A percentile compares a stretch with the other conserved stretches of the same genome.
phyloP scores from a whole-genome alignment of 2,113 vertebrate genomes.

The Sitta europaea region DNA sequence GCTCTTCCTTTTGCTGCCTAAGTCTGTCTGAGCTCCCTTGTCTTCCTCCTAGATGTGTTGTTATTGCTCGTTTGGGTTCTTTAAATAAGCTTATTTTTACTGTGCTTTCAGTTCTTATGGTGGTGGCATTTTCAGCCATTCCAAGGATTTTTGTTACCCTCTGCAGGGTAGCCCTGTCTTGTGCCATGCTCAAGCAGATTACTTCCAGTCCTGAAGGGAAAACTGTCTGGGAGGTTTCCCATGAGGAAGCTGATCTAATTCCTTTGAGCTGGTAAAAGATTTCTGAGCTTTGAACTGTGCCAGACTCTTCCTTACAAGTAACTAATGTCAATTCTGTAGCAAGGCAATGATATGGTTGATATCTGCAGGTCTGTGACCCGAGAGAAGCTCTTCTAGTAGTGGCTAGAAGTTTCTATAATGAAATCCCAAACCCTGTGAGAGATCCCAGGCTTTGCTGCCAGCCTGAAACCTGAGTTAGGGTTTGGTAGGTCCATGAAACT shows the following conservation, averaged over 20 bases:
- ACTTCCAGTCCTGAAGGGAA: neutral
- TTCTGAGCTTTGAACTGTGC: neutral
- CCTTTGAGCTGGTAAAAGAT: neutral
- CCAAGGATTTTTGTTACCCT: neutral
- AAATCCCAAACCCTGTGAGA: slow-evolving; percentile 29
- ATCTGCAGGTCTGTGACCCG: neutral
- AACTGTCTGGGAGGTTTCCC: neutral
- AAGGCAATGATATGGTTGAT: neutral
- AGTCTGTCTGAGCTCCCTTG: neutral
- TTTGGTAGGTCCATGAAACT: slow-evolving; percentile 32
- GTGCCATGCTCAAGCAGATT: neutral
- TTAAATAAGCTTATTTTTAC: neutral
- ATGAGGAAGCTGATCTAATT: neutral
- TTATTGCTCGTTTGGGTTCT: neutral
- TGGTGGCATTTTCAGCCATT: neutral
- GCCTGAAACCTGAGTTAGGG: slow-evolving; percentile 31
- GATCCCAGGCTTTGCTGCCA: slow-evolving; percentile 15
- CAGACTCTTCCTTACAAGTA: neutral
- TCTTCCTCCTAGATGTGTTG: neutral
- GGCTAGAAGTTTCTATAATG: neutral
- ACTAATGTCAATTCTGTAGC: neutral
- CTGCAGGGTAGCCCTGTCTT: neutral
- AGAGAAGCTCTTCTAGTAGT: neutral
- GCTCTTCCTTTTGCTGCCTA: neutral
- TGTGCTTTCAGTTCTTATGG: neutral